Percentiles rank a stretch among this genome's conserved stretches.
Conservation (phyloP, 2,888 invertebrate genomes). For the Cheilosia pagana region DNA sequence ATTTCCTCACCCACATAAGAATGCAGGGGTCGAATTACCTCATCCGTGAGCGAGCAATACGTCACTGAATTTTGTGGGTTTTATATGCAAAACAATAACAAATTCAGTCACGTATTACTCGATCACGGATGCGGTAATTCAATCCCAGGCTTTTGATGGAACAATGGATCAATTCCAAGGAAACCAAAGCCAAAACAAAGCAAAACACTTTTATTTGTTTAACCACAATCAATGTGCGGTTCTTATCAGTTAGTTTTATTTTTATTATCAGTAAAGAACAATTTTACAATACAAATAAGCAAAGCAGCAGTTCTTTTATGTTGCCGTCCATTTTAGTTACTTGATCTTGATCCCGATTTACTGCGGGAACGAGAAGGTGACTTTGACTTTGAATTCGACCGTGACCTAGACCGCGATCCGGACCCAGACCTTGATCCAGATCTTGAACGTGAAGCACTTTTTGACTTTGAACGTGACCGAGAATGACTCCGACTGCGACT, state of each 20-base stretch:
- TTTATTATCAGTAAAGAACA: constrained; percentile 40
- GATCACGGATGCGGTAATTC: too few species aligned
- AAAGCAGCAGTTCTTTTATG: background rate
- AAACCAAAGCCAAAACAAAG: too few species aligned
- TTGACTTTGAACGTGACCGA: constrained; percentile 79
- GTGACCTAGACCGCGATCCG: constrained; percentile 79
- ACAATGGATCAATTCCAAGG: too few species aligned
- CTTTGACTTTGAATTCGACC: constrained; percentile 79
- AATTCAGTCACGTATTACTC: too few species aligned
- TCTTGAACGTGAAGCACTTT: constrained; percentile 76
- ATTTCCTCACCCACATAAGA: too few species aligned
- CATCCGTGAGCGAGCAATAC: too few species aligned
- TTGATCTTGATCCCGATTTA: constrained; percentile 77
- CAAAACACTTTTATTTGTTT: background rate
- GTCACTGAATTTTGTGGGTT: too few species aligned
- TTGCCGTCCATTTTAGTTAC: constrained; percentile 66
- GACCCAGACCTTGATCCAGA: constrained; percentile 83
- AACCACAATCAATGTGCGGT: constrained; percentile 5
- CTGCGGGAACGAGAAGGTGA: constrained; percentile 79
- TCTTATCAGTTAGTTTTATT: constrained; percentile 15
- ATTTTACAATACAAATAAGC: constrained; percentile 37
- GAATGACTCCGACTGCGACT: constrained; percentile 74
- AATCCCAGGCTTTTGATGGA: too few species aligned
- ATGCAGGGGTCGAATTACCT: too few species aligned
- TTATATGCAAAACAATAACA: too few species aligned